Base-by-base conservation (phyloP, 64 coral and sea anemone species). In the Exaiptasia diaphana region DNA sequence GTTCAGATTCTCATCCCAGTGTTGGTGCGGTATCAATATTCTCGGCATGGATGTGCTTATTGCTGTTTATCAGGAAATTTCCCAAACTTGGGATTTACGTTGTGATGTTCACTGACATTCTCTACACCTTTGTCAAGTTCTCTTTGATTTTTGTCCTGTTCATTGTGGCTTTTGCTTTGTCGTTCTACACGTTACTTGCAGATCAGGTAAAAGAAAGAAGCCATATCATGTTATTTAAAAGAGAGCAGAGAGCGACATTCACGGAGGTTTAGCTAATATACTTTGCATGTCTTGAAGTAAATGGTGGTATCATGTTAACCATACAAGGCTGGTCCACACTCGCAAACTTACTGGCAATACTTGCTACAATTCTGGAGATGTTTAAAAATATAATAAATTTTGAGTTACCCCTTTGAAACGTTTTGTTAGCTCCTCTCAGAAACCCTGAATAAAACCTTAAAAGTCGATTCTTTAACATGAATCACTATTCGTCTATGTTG, bases 31-130 rank as follows among this genome's bases (percentile, higher is more conserved):
- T 82, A 41, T 82, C 93, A 4, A 71, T 97, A 31, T 97, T 82
- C 68, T 53, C 80, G 0, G 83, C 93, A 1, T 97, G 93, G 93
- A 92, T 91, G 30, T 69, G 76, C 22, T 32, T 97, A 11, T 53
- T 97, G 11, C 49, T 88, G 11, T 97, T 87, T 11, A 92, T 92
- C 68, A 82, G 89, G 46, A 97, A 97, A 56, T 97, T 97, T 37
- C 93, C 93, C 15, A 91, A 83, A 17, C 61, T 97, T 59, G 93
- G 93, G 72, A 97, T 97, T 41, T 97, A 97, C 34, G 89, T 97
- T 22, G 89, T 92, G 7, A 92, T 97, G 94, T 97, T 97, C 60
- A 97, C 94, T 18, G 90, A 88, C 28, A 97, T 97, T 35, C 74
- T 97, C 4, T 67, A 83, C 40, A 92, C 89, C 1, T 97, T 97